Evolutionary conservation across 2,888 invertebrate species (phyloP), one percentile per base, ranked within the genome.

Genomic region (Subacronicta megacephala): DNA sequence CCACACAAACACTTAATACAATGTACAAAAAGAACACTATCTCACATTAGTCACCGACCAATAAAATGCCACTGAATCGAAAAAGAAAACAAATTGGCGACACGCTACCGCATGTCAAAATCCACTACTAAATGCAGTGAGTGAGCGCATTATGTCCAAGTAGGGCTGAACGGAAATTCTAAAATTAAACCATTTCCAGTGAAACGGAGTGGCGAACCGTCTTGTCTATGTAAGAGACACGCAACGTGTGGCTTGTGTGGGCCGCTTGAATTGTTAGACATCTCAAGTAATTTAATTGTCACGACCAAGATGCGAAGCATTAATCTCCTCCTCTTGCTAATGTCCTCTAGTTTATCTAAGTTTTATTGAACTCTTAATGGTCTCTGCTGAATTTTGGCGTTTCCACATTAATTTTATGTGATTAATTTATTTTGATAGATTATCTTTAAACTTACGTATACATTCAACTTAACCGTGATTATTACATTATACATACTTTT

Each of bases 111-210:
- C 83, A 81, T 82, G 81, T 81, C 80, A 83, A 85, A 82, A 84
- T 83, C 77, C 82, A 82, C 80, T 70, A 77, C 77, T 81, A 86
- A 88, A 87, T 78, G 84, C 83, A 88, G 87, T 87, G 88, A 88
- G 87, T 87, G 88, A 88, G 87, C 86, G 85, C 88, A 90, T 91
- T 90, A 88, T 81, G 72, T 84, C 90, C 87, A 90, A 88, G 85
- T 90, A 89, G 86, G 90, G 89, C 83, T 86, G 89, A 87, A 90
- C 91, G 90, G 90, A 91, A 85, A 92, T 92, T 93, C 93, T 94
- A 94, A 92, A 90, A 87, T 90, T 93, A 93, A 90, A 89, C 87
- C 77, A 83, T 88, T 93, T 93, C 90, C 88, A 90, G 84, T 83
- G 91, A 94, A 92, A 90, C 88, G 87, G 81, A 82, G 80, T 77